These are phyloP conservation scores for Cavia porcellus DNA, from an alignment of 2,113 vertebrate species.

Conservation along the genomic window DNA sequence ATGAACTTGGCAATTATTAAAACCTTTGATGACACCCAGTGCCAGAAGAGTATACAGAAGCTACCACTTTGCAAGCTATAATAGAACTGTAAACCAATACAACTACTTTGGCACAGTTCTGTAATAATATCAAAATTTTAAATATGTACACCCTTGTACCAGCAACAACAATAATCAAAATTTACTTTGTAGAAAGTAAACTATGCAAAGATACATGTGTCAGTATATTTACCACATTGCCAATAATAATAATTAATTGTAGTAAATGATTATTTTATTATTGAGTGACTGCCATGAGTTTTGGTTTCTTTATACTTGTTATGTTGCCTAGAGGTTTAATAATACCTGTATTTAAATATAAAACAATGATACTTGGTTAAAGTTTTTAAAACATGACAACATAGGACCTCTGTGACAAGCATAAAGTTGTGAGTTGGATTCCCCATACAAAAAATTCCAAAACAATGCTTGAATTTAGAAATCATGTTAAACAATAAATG, in stretches of 20 bases:
- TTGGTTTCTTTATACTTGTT: background rate
- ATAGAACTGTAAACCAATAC: background rate
- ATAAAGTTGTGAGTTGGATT: too few relatives aligned
- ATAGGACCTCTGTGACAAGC: too few relatives aligned
- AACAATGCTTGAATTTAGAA: background rate
- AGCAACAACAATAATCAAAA: background rate
- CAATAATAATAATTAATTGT: background rate
- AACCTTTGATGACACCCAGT: background rate
- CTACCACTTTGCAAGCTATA: background rate
- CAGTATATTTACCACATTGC: background rate
- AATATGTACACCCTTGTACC: background rate
- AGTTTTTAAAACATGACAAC: background rate
- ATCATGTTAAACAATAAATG: background rate
- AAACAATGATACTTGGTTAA: background rate
- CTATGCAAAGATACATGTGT: background rate
- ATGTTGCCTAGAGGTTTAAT: background rate
- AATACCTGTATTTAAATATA: background rate
- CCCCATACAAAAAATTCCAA: background rate
- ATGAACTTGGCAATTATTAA: background rate
- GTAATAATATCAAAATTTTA: conserved; percentile 30
- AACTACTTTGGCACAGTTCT: background rate
- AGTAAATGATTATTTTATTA: background rate
- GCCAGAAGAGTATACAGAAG: background rate
- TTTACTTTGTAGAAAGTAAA: background rate
- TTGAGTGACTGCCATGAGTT: background rate